Conservation (phyloP, 1,140 invertebrate genomes). For the Drosophila orena region DNA sequence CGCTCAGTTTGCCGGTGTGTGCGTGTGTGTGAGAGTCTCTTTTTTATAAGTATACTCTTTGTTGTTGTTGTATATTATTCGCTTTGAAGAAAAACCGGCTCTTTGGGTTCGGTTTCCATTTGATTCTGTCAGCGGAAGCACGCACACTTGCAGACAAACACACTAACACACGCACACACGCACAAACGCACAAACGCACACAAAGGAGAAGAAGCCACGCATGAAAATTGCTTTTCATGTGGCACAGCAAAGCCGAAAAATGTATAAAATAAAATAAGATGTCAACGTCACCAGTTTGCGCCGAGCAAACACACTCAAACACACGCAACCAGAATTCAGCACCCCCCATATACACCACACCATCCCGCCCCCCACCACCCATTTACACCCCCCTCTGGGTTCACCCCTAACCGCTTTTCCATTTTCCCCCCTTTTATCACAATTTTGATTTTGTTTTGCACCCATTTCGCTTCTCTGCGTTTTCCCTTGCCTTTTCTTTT, state of each 20-base stretch:
- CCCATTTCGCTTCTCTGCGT: constrained; percentile 40
- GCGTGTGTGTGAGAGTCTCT: constrained; percentile 12
- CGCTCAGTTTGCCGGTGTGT: constrained; percentile 45
- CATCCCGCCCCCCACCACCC: constrained; percentile 4
- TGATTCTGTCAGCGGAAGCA: constrained; percentile 66
- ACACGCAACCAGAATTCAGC: too few relatives aligned
- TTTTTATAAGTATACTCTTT: constrained; percentile 13
- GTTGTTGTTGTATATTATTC: constrained; percentile 29
- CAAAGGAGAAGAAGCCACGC: constrained; percentile 74
- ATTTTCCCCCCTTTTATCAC: constrained; percentile 26
- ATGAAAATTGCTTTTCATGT: constrained; percentile 81
- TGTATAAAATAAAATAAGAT: constrained; percentile 53
- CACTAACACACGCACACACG: not conserved
- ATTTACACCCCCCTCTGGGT: constrained; percentile 21
- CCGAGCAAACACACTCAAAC: constrained; percentile 5
- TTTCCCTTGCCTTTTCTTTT: constrained; percentile 12
- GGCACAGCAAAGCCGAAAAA: constrained; percentile 38
- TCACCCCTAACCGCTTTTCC: constrained; percentile 28
- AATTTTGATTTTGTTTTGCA: constrained; percentile 58
- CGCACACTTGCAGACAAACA: constrained; percentile 39
- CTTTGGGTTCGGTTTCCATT: constrained; percentile 57
- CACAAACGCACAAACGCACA: not conserved
- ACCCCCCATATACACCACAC: constrained; percentile 13
- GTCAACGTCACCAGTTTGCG: constrained; percentile 69
- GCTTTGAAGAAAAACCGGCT: constrained; percentile 78